Evolutionary conservation across 2,113 vertebrate genomes (phyloP).

Genomic region (Orycteropus afer): DNA sequence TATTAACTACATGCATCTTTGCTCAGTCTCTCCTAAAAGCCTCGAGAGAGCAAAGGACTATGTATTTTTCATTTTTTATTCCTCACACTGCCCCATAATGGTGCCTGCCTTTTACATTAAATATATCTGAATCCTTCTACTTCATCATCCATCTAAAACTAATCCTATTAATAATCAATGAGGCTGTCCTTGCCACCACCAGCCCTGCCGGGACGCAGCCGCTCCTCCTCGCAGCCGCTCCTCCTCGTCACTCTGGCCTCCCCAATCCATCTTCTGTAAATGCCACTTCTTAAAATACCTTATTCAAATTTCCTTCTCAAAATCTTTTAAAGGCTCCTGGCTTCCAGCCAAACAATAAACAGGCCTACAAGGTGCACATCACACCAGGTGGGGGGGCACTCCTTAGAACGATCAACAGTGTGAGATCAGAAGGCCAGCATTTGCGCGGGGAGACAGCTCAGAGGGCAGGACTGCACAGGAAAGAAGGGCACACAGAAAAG

Average conservation of each 20-base stretch:
- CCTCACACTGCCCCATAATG: background rate
- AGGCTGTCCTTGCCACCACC: background rate
- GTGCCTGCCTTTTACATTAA: slow-evolving; percentile 3
- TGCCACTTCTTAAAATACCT: background rate
- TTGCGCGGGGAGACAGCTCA: too few relatives aligned
- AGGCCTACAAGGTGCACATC: too few relatives aligned
- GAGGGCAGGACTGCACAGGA: too few relatives aligned
- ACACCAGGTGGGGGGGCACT: too few relatives aligned
- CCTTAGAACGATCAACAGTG: too few relatives aligned
- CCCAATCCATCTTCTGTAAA: slow-evolving; percentile 14
- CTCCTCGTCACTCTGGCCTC: background rate
- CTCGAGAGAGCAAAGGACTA: background rate
- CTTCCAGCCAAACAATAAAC: too few relatives aligned
- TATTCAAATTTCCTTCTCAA: slow-evolving; percentile 46
- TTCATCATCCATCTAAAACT: background rate
- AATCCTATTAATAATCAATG: slow-evolving; percentile 23
- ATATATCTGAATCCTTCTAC: background rate
- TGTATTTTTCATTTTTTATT: slow-evolving; percentile 12
- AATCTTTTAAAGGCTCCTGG: slow-evolving; percentile 11
- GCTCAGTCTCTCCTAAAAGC: background rate
- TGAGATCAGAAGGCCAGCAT: too few relatives aligned
- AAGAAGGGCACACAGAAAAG: too few relatives aligned
- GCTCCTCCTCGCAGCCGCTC: background rate
- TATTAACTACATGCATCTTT: background rate
- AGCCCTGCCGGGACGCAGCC: too few relatives aligned